Evolutionary conservation across 2,797 vertebrate species (phyloP).

Genomic region (Cynopterus sphinx): DNA sequence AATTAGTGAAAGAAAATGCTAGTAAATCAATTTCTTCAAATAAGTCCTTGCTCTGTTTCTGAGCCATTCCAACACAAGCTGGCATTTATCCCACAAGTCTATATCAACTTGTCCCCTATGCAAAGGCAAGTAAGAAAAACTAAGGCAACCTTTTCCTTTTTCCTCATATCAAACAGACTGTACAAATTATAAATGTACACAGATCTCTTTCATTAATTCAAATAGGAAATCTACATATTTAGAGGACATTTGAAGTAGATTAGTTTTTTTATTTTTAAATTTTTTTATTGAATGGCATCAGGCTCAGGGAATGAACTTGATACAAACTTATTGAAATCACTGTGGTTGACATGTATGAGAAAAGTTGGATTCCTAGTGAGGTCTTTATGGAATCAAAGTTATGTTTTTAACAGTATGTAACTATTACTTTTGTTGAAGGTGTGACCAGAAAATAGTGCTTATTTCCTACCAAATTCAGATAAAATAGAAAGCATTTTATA

Average conservation of each 20-base stretch:
- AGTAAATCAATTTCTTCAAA: too few species aligned
- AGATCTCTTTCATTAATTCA: constrained; percentile 42
- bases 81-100: constrained; percentile 6
- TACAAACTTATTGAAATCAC: constrained; percentile 56
- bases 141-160: constrained; percentile 2
- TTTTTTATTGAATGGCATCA: neutral
- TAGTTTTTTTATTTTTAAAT: neutral
- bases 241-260: constrained; percentile 24
- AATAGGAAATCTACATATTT: constrained; percentile 49
- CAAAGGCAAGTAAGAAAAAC: constrained; percentile 56
- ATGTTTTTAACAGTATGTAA: constrained; percentile 31
- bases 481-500: constrained; percentile 52
- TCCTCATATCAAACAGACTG: constrained; percentile 17
- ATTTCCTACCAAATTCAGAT: constrained; percentile 29
- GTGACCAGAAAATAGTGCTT: constrained; percentile 24
- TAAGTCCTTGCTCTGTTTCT: constrained; percentile 73
- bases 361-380: constrained; percentile 31
- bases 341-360: constrained; percentile 13
- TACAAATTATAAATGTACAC: constrained; percentile 39
- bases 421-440: constrained; percentile 48
- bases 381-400: constrained; percentile 6
- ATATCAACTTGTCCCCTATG: constrained; percentile 7
- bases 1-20: too few species aligned
- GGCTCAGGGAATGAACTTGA: constrained; percentile 52
- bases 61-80: constrained; percentile 46